Base-by-base conservation (phyloP, 2,113 vertebrate species). In the Promerops cafer region DNA sequence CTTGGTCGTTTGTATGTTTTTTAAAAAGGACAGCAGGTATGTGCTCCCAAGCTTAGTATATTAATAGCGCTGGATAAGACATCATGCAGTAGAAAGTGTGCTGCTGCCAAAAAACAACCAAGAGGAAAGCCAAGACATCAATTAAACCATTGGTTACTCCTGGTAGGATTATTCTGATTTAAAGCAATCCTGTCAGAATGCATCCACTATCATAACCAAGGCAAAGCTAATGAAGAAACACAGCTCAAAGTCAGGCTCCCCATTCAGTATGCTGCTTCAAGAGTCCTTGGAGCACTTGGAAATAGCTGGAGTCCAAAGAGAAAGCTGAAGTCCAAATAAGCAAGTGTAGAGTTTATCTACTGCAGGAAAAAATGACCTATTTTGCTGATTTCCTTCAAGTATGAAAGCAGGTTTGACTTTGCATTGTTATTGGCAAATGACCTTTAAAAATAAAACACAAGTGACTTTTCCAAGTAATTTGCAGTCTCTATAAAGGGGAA, bases 381-480 rank as follows among this genome's bases (percentile, higher is more conserved):
- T 95, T 89, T 70, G 6, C 64, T 56, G 31, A 63, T 81, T 93
- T 87, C 56, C 75, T 80, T 49, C n/a, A 70, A 80, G 42, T 88
- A 95, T 33, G 91, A 91, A 86, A 93, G 21, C n/a, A 72, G 31
- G 81, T 77, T 91, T 91, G 88, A 88, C 91, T 79, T 60, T 78
- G 37, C 64, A 79, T 83, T 94, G 47, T 94, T 93, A 89, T 37
- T 94, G 78, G 84, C 86, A 95, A 97, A 83, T 90, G 88, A 95
- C 89, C 86, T 97, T 95, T 94, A 87, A 92, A 96, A 96, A 83
- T 74, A 92, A 95, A 97, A 86, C 45, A 83, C 50, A 85, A 95
- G 75, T 83, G 86, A 95, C 86, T 95, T 93, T 96, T 94, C 94
- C 86, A 86, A 94, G 94, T 95, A 60, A 83, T 93, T 93, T 95